phyloP scores from a whole-genome alignment of 1,140 invertebrate species.

The Plodia interpunctella region DNA sequence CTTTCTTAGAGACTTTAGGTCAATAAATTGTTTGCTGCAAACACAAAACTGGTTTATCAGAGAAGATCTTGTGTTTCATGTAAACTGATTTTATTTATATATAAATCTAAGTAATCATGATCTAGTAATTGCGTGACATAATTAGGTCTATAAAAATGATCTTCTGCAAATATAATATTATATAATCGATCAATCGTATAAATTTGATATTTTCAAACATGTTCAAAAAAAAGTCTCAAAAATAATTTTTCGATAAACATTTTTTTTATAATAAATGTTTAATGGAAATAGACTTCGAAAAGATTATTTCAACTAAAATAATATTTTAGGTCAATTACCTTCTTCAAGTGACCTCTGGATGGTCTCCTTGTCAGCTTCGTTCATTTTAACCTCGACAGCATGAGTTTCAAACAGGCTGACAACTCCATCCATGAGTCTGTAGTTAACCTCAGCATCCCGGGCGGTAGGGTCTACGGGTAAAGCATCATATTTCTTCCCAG shows the following conservation, averaged over 20 bases:
- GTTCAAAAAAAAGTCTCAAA: too few species aligned
- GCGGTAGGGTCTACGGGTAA: conserved; percentile 57
- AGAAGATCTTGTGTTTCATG: not conserved
- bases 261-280: too few species aligned
- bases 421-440: conserved; percentile 62
- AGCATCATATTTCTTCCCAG: conserved; percentile 49
- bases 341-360: conserved; percentile 65
- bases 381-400: conserved; percentile 64
- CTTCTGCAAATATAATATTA: too few species aligned
- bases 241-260: too few species aligned
- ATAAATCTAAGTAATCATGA: too few species aligned
- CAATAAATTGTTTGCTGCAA: not conserved
- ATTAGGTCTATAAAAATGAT: too few species aligned
- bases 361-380: conserved; percentile 59
- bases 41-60: not conserved
- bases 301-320: too few species aligned
- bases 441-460: conserved; percentile 64
- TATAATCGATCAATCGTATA: too few species aligned
- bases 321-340: conserved; percentile 36
- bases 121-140: too few species aligned
- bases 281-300: too few species aligned
- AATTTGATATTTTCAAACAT: too few species aligned
- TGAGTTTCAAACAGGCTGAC: conserved; percentile 66
- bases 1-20: not conserved
- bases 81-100: not conserved